phyloP scores from a whole-genome alignment of 2,888 invertebrate species.

The Cheilosia scutellata region DNA sequence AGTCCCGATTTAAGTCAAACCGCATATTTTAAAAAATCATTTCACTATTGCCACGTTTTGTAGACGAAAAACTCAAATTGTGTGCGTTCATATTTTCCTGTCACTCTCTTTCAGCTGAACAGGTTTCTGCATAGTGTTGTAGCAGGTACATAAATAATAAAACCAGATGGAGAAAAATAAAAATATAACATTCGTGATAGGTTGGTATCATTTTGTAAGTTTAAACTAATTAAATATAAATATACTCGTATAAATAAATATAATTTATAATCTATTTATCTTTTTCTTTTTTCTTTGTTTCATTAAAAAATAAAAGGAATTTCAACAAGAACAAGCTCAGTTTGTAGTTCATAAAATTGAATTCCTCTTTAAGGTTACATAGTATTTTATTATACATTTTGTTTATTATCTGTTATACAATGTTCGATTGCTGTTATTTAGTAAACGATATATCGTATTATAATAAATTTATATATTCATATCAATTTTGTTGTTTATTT shows the following conservation, averaged over 20 bases:
- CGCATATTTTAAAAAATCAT: not conserved
- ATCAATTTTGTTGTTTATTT: constrained; percentile 21
- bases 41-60: not conserved
- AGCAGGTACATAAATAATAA: not conserved
- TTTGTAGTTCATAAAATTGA: constrained; percentile 1
- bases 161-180: constrained; percentile 19
- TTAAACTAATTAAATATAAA: constrained; percentile 26
- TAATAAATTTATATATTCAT: constrained; percentile 3
- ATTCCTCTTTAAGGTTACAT: constrained; percentile 15
- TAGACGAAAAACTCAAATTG: not conserved
- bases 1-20: no score
- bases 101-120: not conserved
- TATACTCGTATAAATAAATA: constrained; percentile 49
- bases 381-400: constrained; percentile 29
- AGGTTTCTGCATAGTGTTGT: not conserved
- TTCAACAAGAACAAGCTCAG: constrained; percentile 8
- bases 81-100: not conserved
- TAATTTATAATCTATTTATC: constrained; percentile 1
- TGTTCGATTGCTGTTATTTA: constrained; percentile 30
- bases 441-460: constrained; percentile 23
- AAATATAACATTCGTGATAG: constrained; percentile 8
- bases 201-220: not conserved
- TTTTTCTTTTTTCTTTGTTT: constrained; percentile 14
- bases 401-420: constrained; percentile 25
- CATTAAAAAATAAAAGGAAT: constrained; percentile 28